Base-by-base conservation (phyloP, 2,888 invertebrate species). In the Ophraella communa region DNA sequence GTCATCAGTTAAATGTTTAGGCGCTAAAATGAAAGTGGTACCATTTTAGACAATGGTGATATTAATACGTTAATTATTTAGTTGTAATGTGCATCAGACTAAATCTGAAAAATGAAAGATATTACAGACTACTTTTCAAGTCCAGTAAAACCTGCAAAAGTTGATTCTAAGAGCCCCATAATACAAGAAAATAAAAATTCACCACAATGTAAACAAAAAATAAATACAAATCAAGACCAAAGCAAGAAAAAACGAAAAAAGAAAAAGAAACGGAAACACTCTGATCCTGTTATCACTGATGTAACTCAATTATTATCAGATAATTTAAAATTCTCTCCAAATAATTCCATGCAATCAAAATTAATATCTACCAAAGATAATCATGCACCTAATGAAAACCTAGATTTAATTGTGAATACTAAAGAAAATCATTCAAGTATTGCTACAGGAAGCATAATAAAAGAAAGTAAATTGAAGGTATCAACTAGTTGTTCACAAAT, bases 71-170 rank as follows among this genome's bases (percentile, higher is more conserved):
- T 10, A 14, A 39, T 39, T 39, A 14, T 5, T 39, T 14, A 14
- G 7, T 17, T 39, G 39, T 39, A 8, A 39, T 14, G 0, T 47
- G 7, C 21, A 47, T 45, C 10, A 23, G n/a, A 45, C n/a, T 1
- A 45, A 45, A 21, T 21, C 17, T 47, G 17, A 57, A 42, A 33
- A 44, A 69, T 69, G 69, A 69, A 64, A 39, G 68, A 70, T 59
- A 61, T 75, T 54, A 71, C 70, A 7, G 65, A 69, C 42, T 74
- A 75, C 59, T 73, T 75, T 69, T 18, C 66, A 23, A 73, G 69
- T 47, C 67, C 73, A 7, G 47, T 55, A 20, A 68, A 69, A 64
- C 55, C 60, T 55, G 53, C 35, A 14, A 56, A 56, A 49, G 47
- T 57, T 44, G 52, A 67, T 30, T 51, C 21, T 44, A 23, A 64